Evolutionary conservation across 2,888 invertebrate genomes (phyloP).

Genomic region (Epirrhoe alternata): DNA sequence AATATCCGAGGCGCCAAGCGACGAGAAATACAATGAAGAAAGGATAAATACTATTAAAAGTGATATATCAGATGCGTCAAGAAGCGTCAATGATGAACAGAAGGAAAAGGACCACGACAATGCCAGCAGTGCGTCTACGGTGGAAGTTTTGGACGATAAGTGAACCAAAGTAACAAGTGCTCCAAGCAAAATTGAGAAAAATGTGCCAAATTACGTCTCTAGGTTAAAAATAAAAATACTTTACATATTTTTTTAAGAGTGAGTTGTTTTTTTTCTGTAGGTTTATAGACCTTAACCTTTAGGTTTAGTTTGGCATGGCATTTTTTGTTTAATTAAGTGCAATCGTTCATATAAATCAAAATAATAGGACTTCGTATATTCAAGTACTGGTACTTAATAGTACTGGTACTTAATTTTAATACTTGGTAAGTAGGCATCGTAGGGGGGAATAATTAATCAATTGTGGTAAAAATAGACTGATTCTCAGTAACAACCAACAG

Average conservation of each 20-base stretch:
- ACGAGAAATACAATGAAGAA: conserved; percentile 56
- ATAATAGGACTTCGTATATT: too few relatives aligned
- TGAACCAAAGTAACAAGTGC: conserved; percentile 48
- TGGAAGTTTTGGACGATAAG: conserved; percentile 79
- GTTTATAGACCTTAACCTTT: too few relatives aligned
- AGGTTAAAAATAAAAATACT: conserved; percentile 8
- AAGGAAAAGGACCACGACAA: conserved; percentile 70
- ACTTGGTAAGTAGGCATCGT: neutral
- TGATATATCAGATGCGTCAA: conserved; percentile 58
- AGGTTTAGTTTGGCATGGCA: too few relatives aligned
- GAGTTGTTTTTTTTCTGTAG: neutral
- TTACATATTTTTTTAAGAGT: conserved; percentile 13
- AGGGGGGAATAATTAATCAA: neutral
- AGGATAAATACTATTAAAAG: conserved; percentile 70
- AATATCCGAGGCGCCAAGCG: conserved; percentile 62
- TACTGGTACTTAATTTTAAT: neutral
- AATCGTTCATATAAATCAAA: too few relatives aligned
- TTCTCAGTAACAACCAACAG: neutral
- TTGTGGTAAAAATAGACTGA: conserved; percentile 9
- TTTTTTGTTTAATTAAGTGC: too few relatives aligned
- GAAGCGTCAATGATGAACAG: conserved; percentile 45
- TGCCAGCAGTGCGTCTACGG: conserved; percentile 79
- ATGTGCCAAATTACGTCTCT: conserved; percentile 29
- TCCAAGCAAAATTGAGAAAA: conserved; percentile 7
- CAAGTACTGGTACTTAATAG: neutral